These are phyloP conservation scores for Pungitius pungitius DNA, from an alignment of 2,113 vertebrate genomes.

Conservation along the genomic window DNA sequence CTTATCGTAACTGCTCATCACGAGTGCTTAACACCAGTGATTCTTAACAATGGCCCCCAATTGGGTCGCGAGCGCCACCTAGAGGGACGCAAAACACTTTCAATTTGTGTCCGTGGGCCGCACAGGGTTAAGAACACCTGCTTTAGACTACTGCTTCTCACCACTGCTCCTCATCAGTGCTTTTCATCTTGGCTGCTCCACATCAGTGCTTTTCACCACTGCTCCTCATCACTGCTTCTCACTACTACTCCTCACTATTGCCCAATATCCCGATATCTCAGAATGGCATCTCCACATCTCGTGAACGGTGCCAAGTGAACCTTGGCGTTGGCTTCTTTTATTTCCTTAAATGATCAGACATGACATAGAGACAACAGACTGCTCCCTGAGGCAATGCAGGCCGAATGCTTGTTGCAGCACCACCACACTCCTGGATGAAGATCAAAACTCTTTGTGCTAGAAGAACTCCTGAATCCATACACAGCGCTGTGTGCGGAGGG, in stretches of 20 bases:
- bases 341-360: constrained; percentile 23
- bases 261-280: not conserved
- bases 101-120: too few species aligned
- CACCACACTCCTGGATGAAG: constrained; percentile 37
- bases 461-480: constrained; percentile 24
- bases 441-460: constrained; percentile 45
- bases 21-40: too few species aligned
- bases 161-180: too few species aligned
- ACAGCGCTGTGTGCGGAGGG: not conserved
- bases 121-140: too few species aligned
- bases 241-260: not conserved
- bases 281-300: not conserved
- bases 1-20: too few species aligned
- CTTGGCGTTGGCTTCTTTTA: not conserved
- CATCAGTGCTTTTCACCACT: too few species aligned
- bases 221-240: too few species aligned
- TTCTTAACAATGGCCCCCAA: too few species aligned
- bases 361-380: not conserved
- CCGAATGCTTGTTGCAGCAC: not conserved
- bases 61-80: too few species aligned
- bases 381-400: constrained; percentile 24
- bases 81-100: too few species aligned
- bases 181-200: too few species aligned
- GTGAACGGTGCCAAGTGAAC: not conserved
- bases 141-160: too few species aligned